These are phyloP conservation scores for Sphyrna mokarran DNA, from an alignment of 2,113 vertebrate species.

Conservation along the genomic window DNA sequence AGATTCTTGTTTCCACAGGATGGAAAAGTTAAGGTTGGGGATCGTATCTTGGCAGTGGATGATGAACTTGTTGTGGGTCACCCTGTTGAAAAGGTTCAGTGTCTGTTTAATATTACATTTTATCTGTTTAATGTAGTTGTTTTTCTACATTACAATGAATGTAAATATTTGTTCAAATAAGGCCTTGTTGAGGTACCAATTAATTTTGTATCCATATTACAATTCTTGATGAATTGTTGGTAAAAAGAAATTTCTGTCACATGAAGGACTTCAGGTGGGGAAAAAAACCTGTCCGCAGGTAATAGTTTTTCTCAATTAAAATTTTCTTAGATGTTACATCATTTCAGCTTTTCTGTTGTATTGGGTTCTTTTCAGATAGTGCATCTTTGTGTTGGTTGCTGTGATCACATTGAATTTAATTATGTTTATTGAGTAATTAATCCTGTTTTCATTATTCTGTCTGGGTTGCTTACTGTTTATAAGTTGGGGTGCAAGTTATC, in stretches of 20 bases:
- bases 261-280: background rate
- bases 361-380: background rate
- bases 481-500: background rate
- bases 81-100: constrained; percentile 72
- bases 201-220: background rate
- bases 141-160: background rate
- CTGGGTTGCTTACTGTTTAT: background rate
- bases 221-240: background rate
- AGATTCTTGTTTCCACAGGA: constrained; percentile 56
- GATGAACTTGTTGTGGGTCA: constrained; percentile 70
- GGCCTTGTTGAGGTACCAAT: background rate
- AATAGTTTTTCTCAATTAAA: background rate
- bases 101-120: constrained; percentile 39
- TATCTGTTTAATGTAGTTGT: background rate
- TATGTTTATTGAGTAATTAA: background rate
- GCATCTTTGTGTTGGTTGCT: background rate
- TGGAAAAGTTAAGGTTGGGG: constrained; percentile 68
- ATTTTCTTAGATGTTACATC: background rate
- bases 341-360: background rate
- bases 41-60: constrained; percentile 72
- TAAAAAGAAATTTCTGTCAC: background rate
- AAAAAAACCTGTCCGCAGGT: background rate
- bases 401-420: background rate
- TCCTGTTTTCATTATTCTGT: background rate
- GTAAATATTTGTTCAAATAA: background rate